Evolutionary conservation across 2,113 vertebrate species (phyloP).

Genomic region (Cepphus grylle): DNA sequence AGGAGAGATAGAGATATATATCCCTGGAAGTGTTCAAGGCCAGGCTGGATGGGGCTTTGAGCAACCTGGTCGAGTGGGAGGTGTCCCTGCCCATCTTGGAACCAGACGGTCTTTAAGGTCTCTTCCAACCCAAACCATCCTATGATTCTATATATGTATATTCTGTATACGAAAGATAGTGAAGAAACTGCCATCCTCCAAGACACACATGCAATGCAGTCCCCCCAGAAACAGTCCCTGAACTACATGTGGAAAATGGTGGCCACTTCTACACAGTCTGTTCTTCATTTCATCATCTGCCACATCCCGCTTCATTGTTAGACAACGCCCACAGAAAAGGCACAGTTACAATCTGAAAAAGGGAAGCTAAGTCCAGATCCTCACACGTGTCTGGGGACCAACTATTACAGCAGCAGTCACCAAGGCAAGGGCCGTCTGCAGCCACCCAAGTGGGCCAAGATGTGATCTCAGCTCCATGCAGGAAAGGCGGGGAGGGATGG

Average conservation of each 20-base stretch:
- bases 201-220: rapidly evolving
- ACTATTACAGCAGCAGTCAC: background rate
- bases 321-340: background rate
- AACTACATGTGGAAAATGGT: rapidly evolving
- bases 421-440: background rate
- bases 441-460: background rate
- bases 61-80: too few relatives aligned
- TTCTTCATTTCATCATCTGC: background rate
- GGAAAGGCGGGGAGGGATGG: background rate
- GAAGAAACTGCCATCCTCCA: rapidly evolving
- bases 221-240: background rate
- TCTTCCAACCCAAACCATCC: too few relatives aligned
- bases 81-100: too few relatives aligned
- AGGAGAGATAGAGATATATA: background rate
- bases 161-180: background rate
- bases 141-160: background rate
- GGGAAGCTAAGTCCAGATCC: background rate
- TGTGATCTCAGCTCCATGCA: rapidly evolving
- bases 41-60: too few relatives aligned
- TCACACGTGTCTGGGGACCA: background rate
- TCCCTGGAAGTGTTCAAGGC: too few relatives aligned
- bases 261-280: background rate
- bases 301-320: background rate
- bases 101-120: too few relatives aligned
- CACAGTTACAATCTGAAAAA: background rate